These are phyloP conservation scores for Metellina segmentata DNA, from an alignment of 2,888 invertebrate genomes.

Conservation along the genomic window DNA sequence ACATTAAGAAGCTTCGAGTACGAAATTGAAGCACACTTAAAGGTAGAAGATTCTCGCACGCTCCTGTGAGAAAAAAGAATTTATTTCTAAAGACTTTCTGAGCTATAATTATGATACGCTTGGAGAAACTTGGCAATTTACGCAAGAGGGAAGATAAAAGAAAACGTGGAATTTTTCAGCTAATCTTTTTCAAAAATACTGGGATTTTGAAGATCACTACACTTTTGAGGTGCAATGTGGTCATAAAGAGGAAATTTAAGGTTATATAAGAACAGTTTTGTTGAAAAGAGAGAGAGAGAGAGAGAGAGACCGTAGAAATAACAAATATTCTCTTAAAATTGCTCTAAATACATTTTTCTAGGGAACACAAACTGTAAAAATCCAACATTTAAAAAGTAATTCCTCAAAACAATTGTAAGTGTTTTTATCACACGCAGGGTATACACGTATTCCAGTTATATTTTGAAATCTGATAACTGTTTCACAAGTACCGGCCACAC, in stretches of 20 bases:
- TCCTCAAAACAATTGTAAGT: too few relatives aligned
- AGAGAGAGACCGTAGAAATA: too few relatives aligned
- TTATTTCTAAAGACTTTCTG: not conserved
- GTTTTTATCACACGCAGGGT: too few relatives aligned
- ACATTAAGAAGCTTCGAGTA: not conserved
- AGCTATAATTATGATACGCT: conserved; percentile 1
- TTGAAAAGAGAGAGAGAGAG: too few relatives aligned
- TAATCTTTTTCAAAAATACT: not conserved
- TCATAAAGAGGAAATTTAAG: not conserved
- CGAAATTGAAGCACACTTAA: not conserved
- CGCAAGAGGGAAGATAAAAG: not conserved
- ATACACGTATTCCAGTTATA: too few relatives aligned
- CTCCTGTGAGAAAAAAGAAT: not conserved
- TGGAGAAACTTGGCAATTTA: not conserved
- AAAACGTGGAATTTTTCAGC: not conserved
- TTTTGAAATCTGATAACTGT: too few relatives aligned
- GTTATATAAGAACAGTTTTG: not conserved
- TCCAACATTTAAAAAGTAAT: too few relatives aligned
- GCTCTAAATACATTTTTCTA: too few relatives aligned
- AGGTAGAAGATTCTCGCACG: not conserved
- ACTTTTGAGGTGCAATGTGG: not conserved
- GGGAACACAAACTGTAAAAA: too few relatives aligned
- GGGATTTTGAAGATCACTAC: not conserved
- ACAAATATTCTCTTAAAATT: too few relatives aligned
- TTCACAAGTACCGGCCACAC: too few relatives aligned